Percentiles rank a stretch among this genome's conserved stretches.
Evolutionary conservation across 2,113 vertebrate genomes (phyloP).

Genomic region (Aphyosemion australe): DNA sequence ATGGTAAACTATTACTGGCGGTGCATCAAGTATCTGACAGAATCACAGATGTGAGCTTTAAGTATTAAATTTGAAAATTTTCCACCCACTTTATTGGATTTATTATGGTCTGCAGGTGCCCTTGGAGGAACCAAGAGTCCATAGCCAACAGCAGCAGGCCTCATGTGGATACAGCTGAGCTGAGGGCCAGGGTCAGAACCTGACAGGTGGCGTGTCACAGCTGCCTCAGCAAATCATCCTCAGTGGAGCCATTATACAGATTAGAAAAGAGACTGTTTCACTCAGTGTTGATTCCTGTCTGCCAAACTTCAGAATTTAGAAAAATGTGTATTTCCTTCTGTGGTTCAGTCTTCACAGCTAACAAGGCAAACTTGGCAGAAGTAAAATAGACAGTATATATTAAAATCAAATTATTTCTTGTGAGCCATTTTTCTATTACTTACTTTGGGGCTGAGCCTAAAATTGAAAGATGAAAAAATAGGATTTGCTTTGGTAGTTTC

Average conservation of each 20-base stretch:
- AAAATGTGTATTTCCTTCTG: too few relatives aligned
- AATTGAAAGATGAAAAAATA: too few relatives aligned
- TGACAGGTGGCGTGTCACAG: slow-evolving; percentile 48
- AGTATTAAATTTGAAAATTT: slow-evolving; percentile 23
- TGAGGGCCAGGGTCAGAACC: slow-evolving; percentile 45
- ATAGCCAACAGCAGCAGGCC: slow-evolving; percentile 28
- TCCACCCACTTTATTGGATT: slow-evolving; percentile 31
- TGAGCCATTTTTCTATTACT: too few relatives aligned
- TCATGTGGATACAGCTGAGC: slow-evolving; percentile 50
- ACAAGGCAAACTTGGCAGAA: too few relatives aligned
- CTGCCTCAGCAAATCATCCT: slow-evolving; percentile 46
- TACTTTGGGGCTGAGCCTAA: too few relatives aligned
- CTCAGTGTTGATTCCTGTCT: slow-evolving; percentile 17
- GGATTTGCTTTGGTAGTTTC: too few relatives aligned
- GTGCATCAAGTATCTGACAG: slow-evolving; percentile 23
- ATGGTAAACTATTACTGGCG: slow-evolving; percentile 22
- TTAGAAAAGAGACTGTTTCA: slow-evolving; percentile 27
- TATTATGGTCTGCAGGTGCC: slow-evolving; percentile 43
- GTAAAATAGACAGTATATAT: too few relatives aligned
- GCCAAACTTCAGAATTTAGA: not conserved
- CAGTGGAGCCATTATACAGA: slow-evolving; percentile 24
- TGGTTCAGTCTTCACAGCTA: too few relatives aligned
- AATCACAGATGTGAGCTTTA: slow-evolving; percentile 32
- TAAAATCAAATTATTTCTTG: too few relatives aligned
- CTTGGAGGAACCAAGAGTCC: slow-evolving; percentile 29